Conservation (phyloP, 37 sponge, comb jelly and placozoan genomes). For the Ianthella basta region DNA sequence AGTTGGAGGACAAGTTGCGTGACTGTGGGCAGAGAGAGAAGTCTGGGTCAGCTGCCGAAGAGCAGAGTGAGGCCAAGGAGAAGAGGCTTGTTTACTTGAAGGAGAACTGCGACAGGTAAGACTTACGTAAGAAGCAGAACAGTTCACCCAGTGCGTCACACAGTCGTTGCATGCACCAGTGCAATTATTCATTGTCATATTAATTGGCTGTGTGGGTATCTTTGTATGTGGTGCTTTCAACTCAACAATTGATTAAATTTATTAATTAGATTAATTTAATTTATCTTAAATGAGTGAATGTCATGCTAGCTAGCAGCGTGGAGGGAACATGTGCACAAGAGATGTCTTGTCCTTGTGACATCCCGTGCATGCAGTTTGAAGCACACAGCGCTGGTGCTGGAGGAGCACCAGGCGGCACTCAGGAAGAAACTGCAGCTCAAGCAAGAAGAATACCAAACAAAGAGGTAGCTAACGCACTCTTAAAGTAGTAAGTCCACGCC, state of each 20-base stretch:
- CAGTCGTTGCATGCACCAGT: too few relatives aligned
- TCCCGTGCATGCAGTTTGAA: conserved; percentile 2
- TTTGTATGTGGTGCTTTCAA: background rate
- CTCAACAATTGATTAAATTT: background rate
- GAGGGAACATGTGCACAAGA: too few relatives aligned
- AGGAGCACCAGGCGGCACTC: background rate
- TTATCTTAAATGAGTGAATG: background rate
- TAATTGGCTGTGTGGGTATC: too few relatives aligned
- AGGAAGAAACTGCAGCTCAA: conserved; percentile 10
- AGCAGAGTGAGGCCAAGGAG: background rate
- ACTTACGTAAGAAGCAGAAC: background rate
- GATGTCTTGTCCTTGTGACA: too few relatives aligned
- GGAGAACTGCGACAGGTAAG: background rate
- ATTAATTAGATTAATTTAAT: background rate
- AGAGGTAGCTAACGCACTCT: background rate
- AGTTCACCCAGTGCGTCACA: too few relatives aligned
- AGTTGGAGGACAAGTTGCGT: background rate
- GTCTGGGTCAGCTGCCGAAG: background rate
- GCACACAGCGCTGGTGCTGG: background rate
- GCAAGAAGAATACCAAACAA: background rate
- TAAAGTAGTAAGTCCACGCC: too few relatives aligned
- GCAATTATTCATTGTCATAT: too few relatives aligned
- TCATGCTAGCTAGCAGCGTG: too few relatives aligned
- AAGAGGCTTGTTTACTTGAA: background rate
- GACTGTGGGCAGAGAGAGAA: background rate